A percentile compares a stretch with the other conserved stretches of the same genome.
Evolutionary conservation across 2,113 vertebrate genomes (phyloP).

Genomic region (Gobiocypris rarus): DNA sequence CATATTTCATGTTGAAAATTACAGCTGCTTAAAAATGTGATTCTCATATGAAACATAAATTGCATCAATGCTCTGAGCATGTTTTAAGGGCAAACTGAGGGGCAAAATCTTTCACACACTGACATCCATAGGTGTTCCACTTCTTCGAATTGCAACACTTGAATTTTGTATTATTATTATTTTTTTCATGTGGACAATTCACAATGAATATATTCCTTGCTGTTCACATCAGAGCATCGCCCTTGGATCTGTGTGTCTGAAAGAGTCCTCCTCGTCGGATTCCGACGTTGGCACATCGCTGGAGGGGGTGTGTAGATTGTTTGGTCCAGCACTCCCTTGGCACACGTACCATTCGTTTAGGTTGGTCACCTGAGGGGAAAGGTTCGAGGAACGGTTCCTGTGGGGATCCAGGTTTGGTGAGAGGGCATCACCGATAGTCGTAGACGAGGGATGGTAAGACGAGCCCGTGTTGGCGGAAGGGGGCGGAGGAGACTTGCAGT

Average conservation of each 20-base stretch:
- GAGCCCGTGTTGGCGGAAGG: slow-evolving; percentile 78
- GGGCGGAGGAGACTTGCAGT: slow-evolving; percentile 94
- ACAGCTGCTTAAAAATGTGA: background rate
- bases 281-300: slow-evolving; percentile 87
- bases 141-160: slow-evolving; percentile 22
- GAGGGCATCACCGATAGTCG: slow-evolving; percentile 79
- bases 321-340: slow-evolving; percentile 85
- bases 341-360: slow-evolving; percentile 98
- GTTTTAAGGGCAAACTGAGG: slow-evolving; percentile 44
- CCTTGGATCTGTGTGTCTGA: slow-evolving; percentile 85
- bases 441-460: slow-evolving; percentile 79
- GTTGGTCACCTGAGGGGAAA: slow-evolving; percentile 94
- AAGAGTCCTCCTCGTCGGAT: slow-evolving; percentile 88
- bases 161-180: background rate
- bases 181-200: slow-evolving; percentile 44
- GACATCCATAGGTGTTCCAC: slow-evolving; percentile 56
- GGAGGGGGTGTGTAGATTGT: slow-evolving; percentile 88
- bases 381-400: slow-evolving; percentile 79
- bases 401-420: slow-evolving; percentile 80
- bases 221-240: slow-evolving; percentile 84
- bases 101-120: slow-evolving; percentile 43
- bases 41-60: slow-evolving; percentile 23
- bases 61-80: slow-evolving; percentile 35
- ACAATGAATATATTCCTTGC: slow-evolving; percentile 51
- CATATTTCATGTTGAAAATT: background rate